Percentiles rank a stretch among this genome's conserved stretches.
These are phyloP conservation scores for Acrocephalus kingi DNA, from an alignment of 2,113 vertebrate species.

Conservation along the genomic window DNA sequence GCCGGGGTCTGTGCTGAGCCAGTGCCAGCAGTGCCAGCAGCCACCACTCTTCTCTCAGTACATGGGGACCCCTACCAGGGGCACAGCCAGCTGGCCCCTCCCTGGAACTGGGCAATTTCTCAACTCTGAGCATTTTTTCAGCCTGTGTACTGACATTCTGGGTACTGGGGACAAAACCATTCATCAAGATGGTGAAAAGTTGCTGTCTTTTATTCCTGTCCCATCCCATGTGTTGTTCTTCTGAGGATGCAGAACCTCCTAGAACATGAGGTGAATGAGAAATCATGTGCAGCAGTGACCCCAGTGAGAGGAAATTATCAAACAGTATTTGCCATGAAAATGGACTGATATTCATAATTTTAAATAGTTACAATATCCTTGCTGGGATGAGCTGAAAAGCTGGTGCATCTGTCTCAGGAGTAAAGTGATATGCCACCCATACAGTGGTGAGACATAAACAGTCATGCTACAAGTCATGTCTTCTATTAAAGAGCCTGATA, in stretches of 20 bases:
- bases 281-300: neutral
- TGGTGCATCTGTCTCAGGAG: neutral
- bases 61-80: neutral
- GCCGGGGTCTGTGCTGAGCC: fast-evolving
- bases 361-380: neutral
- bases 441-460: neutral
- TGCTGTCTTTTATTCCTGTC: neutral
- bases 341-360: neutral
- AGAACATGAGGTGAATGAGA: neutral
- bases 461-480: neutral
- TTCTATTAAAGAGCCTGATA: neutral
- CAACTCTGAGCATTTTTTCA: neutral
- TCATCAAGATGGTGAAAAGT: neutral
- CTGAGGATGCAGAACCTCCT: neutral
- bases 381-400: neutral
- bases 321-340: neutral
- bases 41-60: neutral
- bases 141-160: neutral
- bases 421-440: neutral
- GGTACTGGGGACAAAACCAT: fast-evolving
- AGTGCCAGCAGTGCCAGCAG: neutral
- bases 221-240: neutral
- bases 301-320: neutral
- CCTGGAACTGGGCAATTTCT: neutral
- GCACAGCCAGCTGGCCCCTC: neutral